Evolutionary conservation across 2,888 invertebrate species (phyloP), one percentile per base, ranked within the genome.

Genomic region (Pyrrhia umbra): DNA sequence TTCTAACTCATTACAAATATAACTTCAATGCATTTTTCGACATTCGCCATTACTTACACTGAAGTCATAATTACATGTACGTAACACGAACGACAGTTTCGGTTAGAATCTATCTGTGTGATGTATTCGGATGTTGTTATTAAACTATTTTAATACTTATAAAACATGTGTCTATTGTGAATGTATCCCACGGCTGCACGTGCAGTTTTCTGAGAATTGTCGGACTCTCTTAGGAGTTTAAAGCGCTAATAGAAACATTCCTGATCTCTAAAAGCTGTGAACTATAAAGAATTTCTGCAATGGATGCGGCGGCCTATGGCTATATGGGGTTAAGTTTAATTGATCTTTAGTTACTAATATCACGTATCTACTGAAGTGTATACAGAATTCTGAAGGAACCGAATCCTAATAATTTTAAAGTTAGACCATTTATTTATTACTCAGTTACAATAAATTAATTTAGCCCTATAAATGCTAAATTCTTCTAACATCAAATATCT

Each of bases 131-230:
- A 20, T 20, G 13, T 42, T 20, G 13, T 18, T 42, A 20, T 42
- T 20, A 42, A 42, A 42, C 42, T 42, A 42, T 42, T 42, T 13
- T 8, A 42, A 42, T 20, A 42, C 18, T 42, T 42, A 20, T 18
- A 42, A 15, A 42, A 42, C 42, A 42, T 18, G 30, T 13, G 13
- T 30, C 47, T 13, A 47, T 47, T 34, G 13, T 47, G 13, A 47
- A 18, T 47, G 6, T 30, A 5, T 30, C 30, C 4, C 6, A 20
- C 10, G 6, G 18, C 5, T 18, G 13, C 42, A 42, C 47, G 30
- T 47, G 30, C 6, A 6, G 8, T 30, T 54, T 21, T 15, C n/a
- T 10, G 34, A 27, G 6, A 5, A 42, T 9, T 20, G 9, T 13
- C 8, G 0, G 13, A 30, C 30, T 3, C 13, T 25, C 6, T 10